Evolutionary conservation across 1,140 invertebrate genomes (phyloP).

Genomic region (Ceratosolen solmsi): DNA sequence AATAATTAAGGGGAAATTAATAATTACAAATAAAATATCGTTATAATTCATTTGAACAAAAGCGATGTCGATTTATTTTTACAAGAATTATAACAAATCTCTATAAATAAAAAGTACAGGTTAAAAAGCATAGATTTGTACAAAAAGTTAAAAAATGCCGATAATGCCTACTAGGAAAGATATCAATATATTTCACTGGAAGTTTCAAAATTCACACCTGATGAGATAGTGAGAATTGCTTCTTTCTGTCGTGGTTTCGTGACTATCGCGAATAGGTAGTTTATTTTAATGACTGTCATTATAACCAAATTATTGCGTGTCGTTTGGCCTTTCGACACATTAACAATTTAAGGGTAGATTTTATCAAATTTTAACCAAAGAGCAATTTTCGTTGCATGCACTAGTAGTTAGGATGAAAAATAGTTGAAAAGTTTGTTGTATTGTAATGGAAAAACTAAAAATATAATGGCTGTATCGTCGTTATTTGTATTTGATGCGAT

Average conservation of each 20-base stretch:
- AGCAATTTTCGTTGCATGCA: not conserved
- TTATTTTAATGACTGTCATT: conserved; percentile 5
- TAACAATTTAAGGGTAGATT: not conserved
- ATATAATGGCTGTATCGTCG: not conserved
- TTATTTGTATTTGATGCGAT: not conserved
- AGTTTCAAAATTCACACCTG: not conserved
- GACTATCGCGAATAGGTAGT: not conserved
- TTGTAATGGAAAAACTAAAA: not conserved
- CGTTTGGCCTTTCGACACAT: not conserved
- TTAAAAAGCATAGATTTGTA: not conserved
- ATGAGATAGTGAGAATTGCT: not conserved
- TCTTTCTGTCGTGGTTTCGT: not conserved
- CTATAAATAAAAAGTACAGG: too few species aligned
- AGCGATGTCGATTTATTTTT: not conserved
- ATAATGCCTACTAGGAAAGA: not conserved
- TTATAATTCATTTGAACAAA: too few species aligned
- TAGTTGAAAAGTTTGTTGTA: not conserved
- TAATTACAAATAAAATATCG: too few species aligned
- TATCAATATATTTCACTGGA: not conserved
- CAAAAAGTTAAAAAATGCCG: not conserved
- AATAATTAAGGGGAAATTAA: too few species aligned
- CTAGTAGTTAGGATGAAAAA: not conserved
- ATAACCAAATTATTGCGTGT: not conserved
- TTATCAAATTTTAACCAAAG: not conserved
- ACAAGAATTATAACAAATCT: not conserved